Percentiles rank a stretch among this genome's conserved stretches.
phyloP scores from a whole-genome alignment of 2,113 vertebrate species.

The Epinephelus lanceolatus region DNA sequence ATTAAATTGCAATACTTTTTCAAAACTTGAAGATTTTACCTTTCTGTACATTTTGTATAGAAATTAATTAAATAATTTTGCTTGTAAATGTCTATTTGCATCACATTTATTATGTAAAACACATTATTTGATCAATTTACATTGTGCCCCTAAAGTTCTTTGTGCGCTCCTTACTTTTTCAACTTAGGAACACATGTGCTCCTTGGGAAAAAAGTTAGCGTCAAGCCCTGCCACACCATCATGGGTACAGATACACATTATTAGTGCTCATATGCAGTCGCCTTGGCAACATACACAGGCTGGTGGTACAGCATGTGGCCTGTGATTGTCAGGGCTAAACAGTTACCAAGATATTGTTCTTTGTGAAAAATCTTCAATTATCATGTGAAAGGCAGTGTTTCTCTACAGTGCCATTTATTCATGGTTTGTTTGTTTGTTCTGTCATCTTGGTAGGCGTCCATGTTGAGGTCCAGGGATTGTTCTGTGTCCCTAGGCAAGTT shows the following conservation, averaged over 20 bases:
- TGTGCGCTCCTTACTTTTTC: too few species aligned
- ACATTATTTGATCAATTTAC: too few species aligned
- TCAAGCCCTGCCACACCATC: conserved; percentile 21
- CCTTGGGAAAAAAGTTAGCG: too few species aligned
- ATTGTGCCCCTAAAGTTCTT: too few species aligned
- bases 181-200: too few species aligned
- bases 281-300: conserved; percentile 51
- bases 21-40: too few species aligned
- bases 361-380: conserved; percentile 11
- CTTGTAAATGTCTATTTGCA: too few species aligned
- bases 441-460: conserved; percentile 15
- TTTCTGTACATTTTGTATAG: too few species aligned
- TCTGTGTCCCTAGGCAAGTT: conserved; percentile 14
- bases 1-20: too few species aligned
- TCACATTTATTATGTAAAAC: too few species aligned
- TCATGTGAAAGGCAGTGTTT: not conserved
- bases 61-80: too few species aligned
- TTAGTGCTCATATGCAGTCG: conserved; percentile 46
- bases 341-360: conserved; percentile 25
- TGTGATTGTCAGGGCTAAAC: conserved; percentile 41
- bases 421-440: conserved; percentile 27
- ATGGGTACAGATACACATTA: conserved; percentile 37
- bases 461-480: conserved; percentile 9
- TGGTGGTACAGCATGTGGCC: conserved; percentile 38
- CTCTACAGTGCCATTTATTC: conserved; percentile 4